These are phyloP conservation scores for Yponomeuta evonymella DNA, from an alignment of 2,888 invertebrate genomes.

Conservation along the genomic window DNA sequence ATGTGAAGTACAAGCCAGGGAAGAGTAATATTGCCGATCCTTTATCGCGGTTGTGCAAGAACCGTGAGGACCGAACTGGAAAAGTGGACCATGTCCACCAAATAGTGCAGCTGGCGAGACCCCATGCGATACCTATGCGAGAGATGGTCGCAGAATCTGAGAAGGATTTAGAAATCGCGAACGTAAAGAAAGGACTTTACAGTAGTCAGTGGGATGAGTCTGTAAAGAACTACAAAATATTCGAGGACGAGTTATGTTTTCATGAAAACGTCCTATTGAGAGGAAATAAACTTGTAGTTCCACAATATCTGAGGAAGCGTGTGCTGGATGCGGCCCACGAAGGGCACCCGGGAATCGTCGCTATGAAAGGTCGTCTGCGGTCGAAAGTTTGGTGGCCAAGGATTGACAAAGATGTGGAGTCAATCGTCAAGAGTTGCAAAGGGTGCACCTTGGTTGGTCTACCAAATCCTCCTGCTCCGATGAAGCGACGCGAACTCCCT, in stretches of 20 bases:
- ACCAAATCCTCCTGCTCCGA: constrained; percentile 21
- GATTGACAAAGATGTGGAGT: constrained; percentile 25
- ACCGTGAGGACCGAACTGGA: background rate
- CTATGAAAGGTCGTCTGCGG: constrained; percentile 22
- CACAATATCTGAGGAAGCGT: constrained; percentile 15
- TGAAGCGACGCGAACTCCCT: constrained; percentile 28
- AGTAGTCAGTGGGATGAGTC: constrained; percentile 15
- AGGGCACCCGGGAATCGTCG: constrained; percentile 31
- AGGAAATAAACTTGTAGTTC: constrained; percentile 14
- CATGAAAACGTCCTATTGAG: constrained; percentile 5
- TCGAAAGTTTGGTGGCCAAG: constrained; percentile 27
- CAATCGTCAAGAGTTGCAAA: constrained; percentile 23
- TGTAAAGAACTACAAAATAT: constrained; percentile 16
- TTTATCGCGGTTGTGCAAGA: constrained; percentile 27
- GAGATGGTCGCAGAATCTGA: constrained; percentile 10
- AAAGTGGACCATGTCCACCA: constrained; percentile 14
- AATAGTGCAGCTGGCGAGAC: constrained; percentile 14
- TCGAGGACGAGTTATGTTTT: constrained; percentile 13
- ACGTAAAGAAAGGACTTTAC: constrained; percentile 18
- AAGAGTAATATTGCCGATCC: constrained; percentile 34
- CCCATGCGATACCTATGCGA: constrained; percentile 15
- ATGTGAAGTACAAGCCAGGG: constrained; percentile 24
- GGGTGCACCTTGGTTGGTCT: constrained; percentile 22
- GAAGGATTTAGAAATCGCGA: constrained; percentile 13
- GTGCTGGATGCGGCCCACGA: constrained; percentile 30